phyloP scores from a whole-genome alignment of 2,888 invertebrate species.

The Camponotus fellah region DNA sequence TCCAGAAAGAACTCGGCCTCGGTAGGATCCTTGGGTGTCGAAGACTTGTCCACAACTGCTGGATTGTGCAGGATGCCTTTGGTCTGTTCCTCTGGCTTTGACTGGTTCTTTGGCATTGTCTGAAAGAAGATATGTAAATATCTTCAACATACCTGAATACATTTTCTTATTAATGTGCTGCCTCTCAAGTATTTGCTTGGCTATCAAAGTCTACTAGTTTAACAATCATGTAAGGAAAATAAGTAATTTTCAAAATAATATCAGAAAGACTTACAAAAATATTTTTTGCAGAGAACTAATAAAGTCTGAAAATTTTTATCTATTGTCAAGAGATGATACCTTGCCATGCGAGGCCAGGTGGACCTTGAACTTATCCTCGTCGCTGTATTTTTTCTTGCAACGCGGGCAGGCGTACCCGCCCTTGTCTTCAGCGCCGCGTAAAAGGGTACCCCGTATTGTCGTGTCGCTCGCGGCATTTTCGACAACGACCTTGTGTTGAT shows the following conservation, averaged over 20 bases:
- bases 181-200: neutral
- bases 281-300: neutral
- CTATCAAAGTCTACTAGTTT: neutral
- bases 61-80: conserved; percentile 66
- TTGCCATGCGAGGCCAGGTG: conserved; percentile 82
- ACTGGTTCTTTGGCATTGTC: conserved; percentile 67
- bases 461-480: conserved; percentile 69
- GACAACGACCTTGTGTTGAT: conserved; percentile 64
- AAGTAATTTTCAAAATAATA: neutral
- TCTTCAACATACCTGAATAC: neutral
- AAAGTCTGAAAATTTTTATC: no score
- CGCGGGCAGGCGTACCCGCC: conserved; percentile 77
- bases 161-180: neutral
- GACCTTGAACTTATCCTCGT: conserved; percentile 80
- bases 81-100: conserved; percentile 78
- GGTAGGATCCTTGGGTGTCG: conserved; percentile 63
- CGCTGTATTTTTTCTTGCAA: conserved; percentile 83
- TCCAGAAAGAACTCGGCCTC: conserved; percentile 82
- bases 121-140: conserved; percentile 13
- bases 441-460: conserved; percentile 60
- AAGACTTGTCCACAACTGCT: conserved; percentile 39
- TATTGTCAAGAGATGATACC: conserved; percentile 66
- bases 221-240: neutral
- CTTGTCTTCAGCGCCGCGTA: conserved; percentile 41
- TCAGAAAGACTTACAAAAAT: neutral